Percentiles rank a stretch among this genome's conserved stretches.
These are phyloP conservation scores for Schmidtea mediterranea DNA, from an alignment of 1,140 invertebrate genomes.

Conservation along the genomic window DNA sequence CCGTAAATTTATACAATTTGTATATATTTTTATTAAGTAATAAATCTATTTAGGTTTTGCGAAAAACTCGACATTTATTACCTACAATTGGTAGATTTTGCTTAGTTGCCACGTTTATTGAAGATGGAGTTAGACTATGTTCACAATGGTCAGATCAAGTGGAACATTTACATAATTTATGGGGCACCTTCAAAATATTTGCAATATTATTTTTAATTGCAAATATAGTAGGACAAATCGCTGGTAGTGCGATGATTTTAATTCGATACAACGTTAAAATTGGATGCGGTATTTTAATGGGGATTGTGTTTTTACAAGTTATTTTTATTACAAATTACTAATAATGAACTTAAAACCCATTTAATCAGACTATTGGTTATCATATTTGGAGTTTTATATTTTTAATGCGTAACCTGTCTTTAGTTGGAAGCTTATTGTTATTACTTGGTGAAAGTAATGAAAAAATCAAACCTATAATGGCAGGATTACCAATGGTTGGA, in stretches of 20 bases:
- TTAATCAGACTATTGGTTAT: too few species aligned
- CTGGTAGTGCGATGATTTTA: constrained; percentile 77
- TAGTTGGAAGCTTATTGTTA: constrained; percentile 72
- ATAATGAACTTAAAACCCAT: background rate
- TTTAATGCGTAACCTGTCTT: constrained; percentile 50
- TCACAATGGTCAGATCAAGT: constrained; percentile 90
- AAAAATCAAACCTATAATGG: constrained; percentile 65
- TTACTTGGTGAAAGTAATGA: constrained; percentile 71
- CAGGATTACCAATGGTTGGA: constrained; percentile 75
- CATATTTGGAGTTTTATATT: background rate
- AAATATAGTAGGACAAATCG: constrained; percentile 77
- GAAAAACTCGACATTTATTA: constrained; percentile 66
- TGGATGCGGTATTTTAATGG: constrained; percentile 73
- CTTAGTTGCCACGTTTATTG: constrained; percentile 92
- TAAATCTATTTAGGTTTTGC: constrained; percentile 42
- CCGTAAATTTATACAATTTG: background rate
- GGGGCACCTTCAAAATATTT: constrained; percentile 34
- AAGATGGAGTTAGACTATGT: constrained; percentile 97
- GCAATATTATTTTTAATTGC: constrained; percentile 67
- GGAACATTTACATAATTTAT: constrained; percentile 52
- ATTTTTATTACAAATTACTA: too few species aligned
- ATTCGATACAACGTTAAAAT: constrained; percentile 65
- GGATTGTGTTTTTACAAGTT: constrained; percentile 74
- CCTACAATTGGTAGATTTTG: constrained; percentile 79
- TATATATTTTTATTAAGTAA: constrained; percentile 8